These are phyloP conservation scores for Drosophila nr. perissopoda DNA, from an alignment of 2,888 invertebrate genomes.

Conservation along the genomic window DNA sequence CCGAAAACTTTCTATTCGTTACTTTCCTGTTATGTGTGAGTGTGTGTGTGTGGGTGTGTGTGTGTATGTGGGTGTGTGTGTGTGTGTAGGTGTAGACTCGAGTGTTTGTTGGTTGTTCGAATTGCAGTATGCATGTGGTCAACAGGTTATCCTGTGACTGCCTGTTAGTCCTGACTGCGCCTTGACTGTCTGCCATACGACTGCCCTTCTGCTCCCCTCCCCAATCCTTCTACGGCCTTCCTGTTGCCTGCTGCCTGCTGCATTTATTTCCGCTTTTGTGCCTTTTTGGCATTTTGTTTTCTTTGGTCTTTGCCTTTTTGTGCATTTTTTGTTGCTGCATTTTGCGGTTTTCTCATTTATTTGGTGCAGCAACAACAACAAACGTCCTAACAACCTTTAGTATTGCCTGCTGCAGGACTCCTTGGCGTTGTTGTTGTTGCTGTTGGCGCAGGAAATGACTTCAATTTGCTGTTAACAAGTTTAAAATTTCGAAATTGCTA, in stretches of 20 bases:
- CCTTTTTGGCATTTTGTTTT: conserved; percentile 79
- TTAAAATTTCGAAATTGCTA: conserved; percentile 79
- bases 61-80: conserved; percentile 24
- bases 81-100: conserved; percentile 32
- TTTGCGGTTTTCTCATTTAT: conserved; percentile 79
- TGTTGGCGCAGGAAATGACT: conserved; percentile 77
- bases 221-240: conserved; percentile 2
- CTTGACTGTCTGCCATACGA: conserved; percentile 19
- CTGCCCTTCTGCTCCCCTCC: not conserved
- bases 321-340: conserved; percentile 63
- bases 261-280: conserved; percentile 80
- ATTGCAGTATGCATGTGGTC: conserved; percentile 79
- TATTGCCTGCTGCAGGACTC: conserved; percentile 35
- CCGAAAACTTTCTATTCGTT: conserved; percentile 68
- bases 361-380: conserved; percentile 47
- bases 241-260: conserved; percentile 52
- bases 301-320: conserved; percentile 58
- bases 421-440: conserved; percentile 28
- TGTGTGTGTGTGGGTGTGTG: conserved; percentile 21
- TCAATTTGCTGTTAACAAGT: conserved; percentile 82
- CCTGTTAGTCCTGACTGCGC: conserved; percentile 49
- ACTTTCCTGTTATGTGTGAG: conserved; percentile 19
- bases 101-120: conserved; percentile 42
- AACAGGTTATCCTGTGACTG: conserved; percentile 76
- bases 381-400: conserved; percentile 50